Percentiles rank a stretch among this genome's conserved stretches.
These are phyloP conservation scores for Polydrusus pterygomalis DNA, from an alignment of 2,888 invertebrate species.

Conservation along the genomic window DNA sequence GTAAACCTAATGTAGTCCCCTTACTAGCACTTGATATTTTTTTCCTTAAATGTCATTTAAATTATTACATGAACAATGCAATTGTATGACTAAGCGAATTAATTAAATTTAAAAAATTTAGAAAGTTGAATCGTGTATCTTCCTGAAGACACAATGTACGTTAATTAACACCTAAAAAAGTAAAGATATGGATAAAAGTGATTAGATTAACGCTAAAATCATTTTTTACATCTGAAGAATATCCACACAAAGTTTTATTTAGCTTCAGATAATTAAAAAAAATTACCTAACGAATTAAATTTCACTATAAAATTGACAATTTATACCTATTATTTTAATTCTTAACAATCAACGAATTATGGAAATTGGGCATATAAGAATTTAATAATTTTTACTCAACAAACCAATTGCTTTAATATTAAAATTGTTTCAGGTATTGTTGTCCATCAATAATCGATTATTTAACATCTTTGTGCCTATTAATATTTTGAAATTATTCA, in stretches of 20 bases:
- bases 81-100: neutral
- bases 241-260: too few relatives aligned
- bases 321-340: too few relatives aligned
- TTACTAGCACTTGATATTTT: too few relatives aligned
- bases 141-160: neutral
- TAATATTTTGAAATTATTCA: conserved; percentile 8
- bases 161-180: neutral
- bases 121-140: neutral
- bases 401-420: neutral
- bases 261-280: too few relatives aligned
- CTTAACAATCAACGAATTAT: neutral
- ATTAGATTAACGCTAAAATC: too few relatives aligned
- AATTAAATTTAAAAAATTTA: neutral
- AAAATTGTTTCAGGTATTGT: conserved; percentile 2
- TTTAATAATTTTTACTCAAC: conserved; percentile 4
- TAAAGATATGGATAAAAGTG: too few relatives aligned
- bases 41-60: neutral
- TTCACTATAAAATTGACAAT: too few relatives aligned
- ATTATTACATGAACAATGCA: neutral
- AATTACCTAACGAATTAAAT: too few relatives aligned
- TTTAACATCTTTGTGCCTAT: conserved; percentile 1
- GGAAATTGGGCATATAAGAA: neutral
- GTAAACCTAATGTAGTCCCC: too few relatives aligned
- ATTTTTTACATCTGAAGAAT: too few relatives aligned
- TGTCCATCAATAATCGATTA: neutral